Evolutionary conservation across 1,140 invertebrate genomes (phyloP).

Genomic region (Bombus waltoni): DNA sequence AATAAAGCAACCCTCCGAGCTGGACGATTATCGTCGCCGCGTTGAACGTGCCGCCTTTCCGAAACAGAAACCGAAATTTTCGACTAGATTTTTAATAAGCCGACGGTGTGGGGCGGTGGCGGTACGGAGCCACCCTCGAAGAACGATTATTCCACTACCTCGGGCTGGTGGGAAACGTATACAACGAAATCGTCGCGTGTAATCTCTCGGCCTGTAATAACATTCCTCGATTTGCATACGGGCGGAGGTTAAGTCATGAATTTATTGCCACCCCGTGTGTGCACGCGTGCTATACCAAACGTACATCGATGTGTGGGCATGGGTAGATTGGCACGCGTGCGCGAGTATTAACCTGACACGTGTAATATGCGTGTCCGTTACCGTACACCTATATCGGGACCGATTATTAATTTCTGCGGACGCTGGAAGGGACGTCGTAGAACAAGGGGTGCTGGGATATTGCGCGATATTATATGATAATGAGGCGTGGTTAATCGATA

Average conservation of each 20-base stretch:
- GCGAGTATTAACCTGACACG: slow-evolving; percentile 48
- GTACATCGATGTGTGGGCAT: neutral
- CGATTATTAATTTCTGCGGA: slow-evolving; percentile 66
- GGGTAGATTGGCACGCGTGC: neutral
- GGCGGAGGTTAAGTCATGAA: slow-evolving; percentile 68
- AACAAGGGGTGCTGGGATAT: neutral
- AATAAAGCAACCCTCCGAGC: slow-evolving; percentile 61
- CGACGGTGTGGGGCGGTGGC: slow-evolving; percentile 9
- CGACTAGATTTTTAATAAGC: slow-evolving; percentile 69
- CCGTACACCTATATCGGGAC: slow-evolving; percentile 37
- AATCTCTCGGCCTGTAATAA: slow-evolving; percentile 71
- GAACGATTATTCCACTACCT: slow-evolving; percentile 20
- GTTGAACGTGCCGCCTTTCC: neutral
- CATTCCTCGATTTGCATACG: slow-evolving; percentile 73
- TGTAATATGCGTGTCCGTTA: slow-evolving; percentile 60
- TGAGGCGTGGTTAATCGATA: slow-evolving; percentile 61
- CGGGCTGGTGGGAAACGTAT: slow-evolving; percentile 59
- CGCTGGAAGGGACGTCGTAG: slow-evolving; percentile 16
- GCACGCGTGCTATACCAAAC: slow-evolving; percentile 17
- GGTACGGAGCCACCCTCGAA: slow-evolving; percentile 30
- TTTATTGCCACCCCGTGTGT: slow-evolving; percentile 67
- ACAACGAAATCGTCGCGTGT: slow-evolving; percentile 71
- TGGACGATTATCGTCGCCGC: slow-evolving; percentile 9
- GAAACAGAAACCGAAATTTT: slow-evolving; percentile 23
- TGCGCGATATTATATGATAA: slow-evolving; percentile 65